Evolutionary conservation across 2,797 vertebrate genomes (phyloP), one percentile per base, ranked within the genome.

Genomic region (Poeciliopsis infans): DNA sequence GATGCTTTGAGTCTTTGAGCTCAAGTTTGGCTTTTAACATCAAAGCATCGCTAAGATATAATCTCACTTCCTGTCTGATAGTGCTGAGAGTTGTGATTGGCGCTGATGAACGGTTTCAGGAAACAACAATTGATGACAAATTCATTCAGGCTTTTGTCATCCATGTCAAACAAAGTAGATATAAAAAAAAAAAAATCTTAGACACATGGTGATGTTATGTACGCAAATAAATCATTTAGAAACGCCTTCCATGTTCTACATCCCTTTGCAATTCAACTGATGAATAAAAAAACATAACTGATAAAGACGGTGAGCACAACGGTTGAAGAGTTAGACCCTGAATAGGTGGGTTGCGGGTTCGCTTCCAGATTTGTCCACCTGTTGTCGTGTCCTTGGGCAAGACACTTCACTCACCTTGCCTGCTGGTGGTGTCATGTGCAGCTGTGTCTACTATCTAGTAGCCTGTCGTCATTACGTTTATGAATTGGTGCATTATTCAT

Each of bases 1-100:
- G 13, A 13, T 7, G 25, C 41, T 70, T 45, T 70, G 41, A 28
- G 25, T 28, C 12, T 16, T 16, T 28, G 12, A 28, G 25, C 23
- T 61, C 25, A 46, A 18, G 68, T 70, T 61, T 45, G 43, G 41
- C 41, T 45, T 25, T 70, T 16, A 70, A 43, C 10, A 43, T 46
- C 41, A 46, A 70, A 70, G 23, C 68, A 28, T 70, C 2, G 25
- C 41, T 16, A 7, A 7, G 25, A 70, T 46, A 18, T 46, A n/a
- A 70, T 28, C 68, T 70, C 41, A 70, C 68, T 46, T 70, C 68
- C 68, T 70, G 41, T 70, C 13, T 46, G 68, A 45, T 28, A 45
- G 68, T 8, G 25, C 3, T 7, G 25, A 70, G 13, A 45, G 41
- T 28, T 70, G 15, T 28, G 68, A 70, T 70, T 70, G 68, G 68